Conservation (phyloP, 2,797 vertebrate genomes). For the Aldrovandia affinis region DNA sequence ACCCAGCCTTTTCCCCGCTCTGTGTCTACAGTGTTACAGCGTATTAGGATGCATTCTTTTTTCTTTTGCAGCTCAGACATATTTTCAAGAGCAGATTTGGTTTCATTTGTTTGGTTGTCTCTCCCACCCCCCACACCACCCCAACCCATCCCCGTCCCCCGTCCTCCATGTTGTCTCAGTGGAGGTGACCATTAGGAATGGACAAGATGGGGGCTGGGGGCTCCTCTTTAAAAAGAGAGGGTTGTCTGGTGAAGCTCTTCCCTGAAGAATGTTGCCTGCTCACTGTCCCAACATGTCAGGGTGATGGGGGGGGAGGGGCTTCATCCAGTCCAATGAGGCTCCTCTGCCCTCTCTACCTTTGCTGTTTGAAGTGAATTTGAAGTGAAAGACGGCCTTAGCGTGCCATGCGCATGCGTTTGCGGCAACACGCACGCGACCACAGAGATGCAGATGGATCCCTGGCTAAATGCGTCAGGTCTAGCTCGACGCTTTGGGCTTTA, state of each 20-base stretch:
- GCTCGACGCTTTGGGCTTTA: too few relatives aligned
- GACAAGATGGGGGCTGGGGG: not conserved
- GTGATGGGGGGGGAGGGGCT: not conserved
- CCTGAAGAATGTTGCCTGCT: conserved; percentile 16
- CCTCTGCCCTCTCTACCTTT: not conserved
- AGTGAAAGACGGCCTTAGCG: too few relatives aligned
- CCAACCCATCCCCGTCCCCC: too few relatives aligned
- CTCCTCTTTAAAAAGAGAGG: not conserved
- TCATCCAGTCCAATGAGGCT: not conserved
- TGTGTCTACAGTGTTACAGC: not conserved
- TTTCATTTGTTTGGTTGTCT: too few relatives aligned
- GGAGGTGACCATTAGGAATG: not conserved
- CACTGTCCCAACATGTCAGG: conserved; percentile 27
- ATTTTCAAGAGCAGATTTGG: too few relatives aligned
- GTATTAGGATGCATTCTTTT: not conserved
- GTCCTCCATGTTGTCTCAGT: too few relatives aligned
- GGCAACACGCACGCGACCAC: too few relatives aligned
- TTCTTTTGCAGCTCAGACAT: not conserved
- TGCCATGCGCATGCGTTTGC: too few relatives aligned
- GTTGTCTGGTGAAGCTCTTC: not conserved
- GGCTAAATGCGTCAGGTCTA: too few relatives aligned
- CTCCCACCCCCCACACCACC: too few relatives aligned
- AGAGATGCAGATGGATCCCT: too few relatives aligned
- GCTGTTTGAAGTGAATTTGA: not conserved
- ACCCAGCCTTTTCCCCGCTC: too few relatives aligned